These are phyloP conservation scores for Esox niger DNA, from an alignment of 2,113 vertebrate species.

Conservation along the genomic window DNA sequence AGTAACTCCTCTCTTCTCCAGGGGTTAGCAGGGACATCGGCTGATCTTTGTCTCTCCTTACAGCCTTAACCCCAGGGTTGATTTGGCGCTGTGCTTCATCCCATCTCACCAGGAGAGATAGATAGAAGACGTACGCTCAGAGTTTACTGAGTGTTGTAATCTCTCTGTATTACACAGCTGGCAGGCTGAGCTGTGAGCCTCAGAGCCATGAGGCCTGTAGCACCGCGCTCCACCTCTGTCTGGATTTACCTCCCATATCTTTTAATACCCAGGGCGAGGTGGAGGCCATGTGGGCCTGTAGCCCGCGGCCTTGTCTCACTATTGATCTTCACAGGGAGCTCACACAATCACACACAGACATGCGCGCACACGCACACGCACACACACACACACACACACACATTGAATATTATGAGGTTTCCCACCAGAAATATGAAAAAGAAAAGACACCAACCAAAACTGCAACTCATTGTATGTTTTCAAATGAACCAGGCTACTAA, in stretches of 20 bases:
- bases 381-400: too few species aligned
- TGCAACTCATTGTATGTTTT: too few species aligned
- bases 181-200: background rate
- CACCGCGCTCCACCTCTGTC: constrained; percentile 1
- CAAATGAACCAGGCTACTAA: too few species aligned
- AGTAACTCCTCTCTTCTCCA: background rate
- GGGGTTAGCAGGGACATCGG: background rate
- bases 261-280: constrained; percentile 6
- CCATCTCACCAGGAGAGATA: background rate
- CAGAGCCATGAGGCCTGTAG: too few species aligned
- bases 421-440: too few species aligned
- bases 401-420: too few species aligned
- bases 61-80: background rate
- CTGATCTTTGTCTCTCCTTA: constrained; percentile 6
- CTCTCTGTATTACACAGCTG: background rate
- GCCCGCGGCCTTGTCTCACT: constrained; percentile 2
- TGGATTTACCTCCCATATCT: constrained; percentile 12
- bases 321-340: constrained; percentile 9
- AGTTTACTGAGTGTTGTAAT: background rate
- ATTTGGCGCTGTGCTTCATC: background rate
- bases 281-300: background rate
- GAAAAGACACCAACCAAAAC: constrained; percentile 5
- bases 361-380: too few species aligned
- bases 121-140: background rate
- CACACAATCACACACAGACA: background rate